A percentile compares a stretch with the other conserved stretches of the same genome.
Conservation (phyloP, 1,140 invertebrate species). For the Probaryconus sp. region DNA sequence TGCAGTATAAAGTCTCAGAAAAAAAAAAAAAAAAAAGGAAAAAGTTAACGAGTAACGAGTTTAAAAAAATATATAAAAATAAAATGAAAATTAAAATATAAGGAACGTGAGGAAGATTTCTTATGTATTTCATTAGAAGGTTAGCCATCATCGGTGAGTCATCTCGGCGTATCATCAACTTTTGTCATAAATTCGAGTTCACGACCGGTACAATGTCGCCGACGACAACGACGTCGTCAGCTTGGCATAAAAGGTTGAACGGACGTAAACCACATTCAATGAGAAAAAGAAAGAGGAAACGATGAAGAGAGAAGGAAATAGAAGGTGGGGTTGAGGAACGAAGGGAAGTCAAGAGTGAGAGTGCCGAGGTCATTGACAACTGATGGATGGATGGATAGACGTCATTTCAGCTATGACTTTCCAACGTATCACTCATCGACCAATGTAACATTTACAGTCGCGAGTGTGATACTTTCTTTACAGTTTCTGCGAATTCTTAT, state of each 20-base stretch:
- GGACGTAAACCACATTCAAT: conserved; percentile 38
- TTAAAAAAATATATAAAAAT: too few species aligned
- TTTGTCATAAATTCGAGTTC: conserved; percentile 60
- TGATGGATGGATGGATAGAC: conserved; percentile 61
- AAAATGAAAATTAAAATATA: too few species aligned
- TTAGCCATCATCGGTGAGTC: conserved; percentile 46
- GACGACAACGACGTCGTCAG: conserved; percentile 25
- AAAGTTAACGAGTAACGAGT: conserved; percentile 7
- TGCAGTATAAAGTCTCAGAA: too few species aligned
- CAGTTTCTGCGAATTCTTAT: conserved; percentile 28
- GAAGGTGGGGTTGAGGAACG: too few species aligned
- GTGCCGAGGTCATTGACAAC: conserved; percentile 64
- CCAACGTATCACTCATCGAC: conserved; percentile 51
- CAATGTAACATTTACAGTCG: conserved; percentile 30
- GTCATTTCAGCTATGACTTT: conserved; percentile 61
- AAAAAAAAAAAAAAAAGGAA: conserved; percentile 3
- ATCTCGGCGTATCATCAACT: conserved; percentile 37
- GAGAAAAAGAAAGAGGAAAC: conserved; percentile 1
- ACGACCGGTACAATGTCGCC: conserved; percentile 49
- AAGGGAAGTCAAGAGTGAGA: conserved; percentile 62
- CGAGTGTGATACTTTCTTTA: conserved; percentile 50
- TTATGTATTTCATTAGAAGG: conserved; percentile 18
- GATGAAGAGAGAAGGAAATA: conserved; percentile 9
- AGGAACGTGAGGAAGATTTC: too few species aligned
- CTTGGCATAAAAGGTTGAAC: conserved; percentile 55